These are phyloP conservation scores for Emydura subglobosa DNA, from an alignment of 2,113 vertebrate species.

Conservation along the genomic window DNA sequence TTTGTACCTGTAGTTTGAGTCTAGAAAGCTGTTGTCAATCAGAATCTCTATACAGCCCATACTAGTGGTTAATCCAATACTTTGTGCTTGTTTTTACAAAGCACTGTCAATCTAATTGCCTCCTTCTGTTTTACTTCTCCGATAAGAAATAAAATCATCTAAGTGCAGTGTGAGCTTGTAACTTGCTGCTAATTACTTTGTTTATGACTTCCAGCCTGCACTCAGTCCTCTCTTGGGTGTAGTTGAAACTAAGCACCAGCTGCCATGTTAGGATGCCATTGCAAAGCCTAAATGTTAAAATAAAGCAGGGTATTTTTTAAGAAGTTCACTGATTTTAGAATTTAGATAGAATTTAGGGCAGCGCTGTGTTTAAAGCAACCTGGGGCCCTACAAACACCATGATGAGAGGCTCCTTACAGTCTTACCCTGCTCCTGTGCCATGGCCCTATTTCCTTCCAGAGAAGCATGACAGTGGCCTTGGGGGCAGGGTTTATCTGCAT, in stretches of 20 bases:
- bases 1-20: not conserved
- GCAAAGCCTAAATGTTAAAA: slow-evolving; percentile 1
- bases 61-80: not conserved
- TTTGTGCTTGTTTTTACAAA: not conserved
- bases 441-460: not conserved
- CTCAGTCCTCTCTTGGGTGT: not conserved
- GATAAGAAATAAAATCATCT: not conserved
- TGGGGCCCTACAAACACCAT: not conserved
- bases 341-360: not conserved
- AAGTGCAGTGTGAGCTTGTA: not conserved
- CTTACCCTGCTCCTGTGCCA: not conserved
- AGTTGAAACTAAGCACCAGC: not conserved
- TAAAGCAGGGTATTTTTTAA: slow-evolving; percentile 2
- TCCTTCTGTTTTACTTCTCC: not conserved
- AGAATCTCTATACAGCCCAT: not conserved
- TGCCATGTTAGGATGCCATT: not conserved
- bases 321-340: not conserved
- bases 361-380: not conserved
- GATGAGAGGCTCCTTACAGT: not conserved
- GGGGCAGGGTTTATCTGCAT: rapidly evolving
- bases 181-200: slow-evolving; percentile 1
- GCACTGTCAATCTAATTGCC: not conserved
- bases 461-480: not conserved
- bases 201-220: not conserved
- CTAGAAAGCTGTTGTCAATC: not conserved